Percentiles rank a stretch among this genome's conserved stretches.
These are phyloP conservation scores for Pheosia tremula DNA, from an alignment of 2,888 invertebrate genomes.

Conservation along the genomic window DNA sequence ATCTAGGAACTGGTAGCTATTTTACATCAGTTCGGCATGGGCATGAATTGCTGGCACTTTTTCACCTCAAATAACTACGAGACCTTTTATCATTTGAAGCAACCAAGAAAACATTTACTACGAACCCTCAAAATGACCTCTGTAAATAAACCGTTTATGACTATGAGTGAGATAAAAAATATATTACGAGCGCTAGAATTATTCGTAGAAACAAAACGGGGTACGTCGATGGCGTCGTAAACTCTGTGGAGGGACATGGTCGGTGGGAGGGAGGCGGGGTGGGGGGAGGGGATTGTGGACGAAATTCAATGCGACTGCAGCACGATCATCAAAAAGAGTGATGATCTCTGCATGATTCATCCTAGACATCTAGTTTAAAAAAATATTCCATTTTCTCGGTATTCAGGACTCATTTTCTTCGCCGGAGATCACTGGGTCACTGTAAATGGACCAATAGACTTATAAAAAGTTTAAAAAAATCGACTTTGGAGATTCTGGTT, in stretches of 20 bases:
- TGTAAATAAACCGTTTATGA: slow-evolving; percentile 8
- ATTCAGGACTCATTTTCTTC: too few species aligned
- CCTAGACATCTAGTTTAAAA: too few species aligned
- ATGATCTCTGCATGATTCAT: too few species aligned
- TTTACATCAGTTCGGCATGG: too few species aligned
- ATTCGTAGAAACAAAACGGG: slow-evolving; percentile 4
- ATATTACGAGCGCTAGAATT: slow-evolving; percentile 3
- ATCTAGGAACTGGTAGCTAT: too few species aligned
- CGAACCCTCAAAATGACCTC: slow-evolving; percentile 1
- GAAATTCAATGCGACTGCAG: background rate
- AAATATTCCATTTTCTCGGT: too few species aligned
- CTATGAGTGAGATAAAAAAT: slow-evolving; percentile 3
- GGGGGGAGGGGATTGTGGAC: background rate
- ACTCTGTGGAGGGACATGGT: background rate
- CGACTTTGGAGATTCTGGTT: too few species aligned
- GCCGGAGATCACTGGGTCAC: too few species aligned
- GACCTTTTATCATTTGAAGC: background rate
- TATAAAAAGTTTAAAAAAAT: too few species aligned
- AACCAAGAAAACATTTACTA: background rate
- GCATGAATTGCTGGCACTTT: background rate
- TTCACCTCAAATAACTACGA: background rate
- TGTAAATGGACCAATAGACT: too few species aligned
- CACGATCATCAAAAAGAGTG: too few species aligned
- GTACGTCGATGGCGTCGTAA: slow-evolving; percentile 2
- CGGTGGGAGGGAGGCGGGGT: background rate